Conservation (phyloP, 2,113 vertebrate genomes). For the Pomatostomus ruficeps region DNA sequence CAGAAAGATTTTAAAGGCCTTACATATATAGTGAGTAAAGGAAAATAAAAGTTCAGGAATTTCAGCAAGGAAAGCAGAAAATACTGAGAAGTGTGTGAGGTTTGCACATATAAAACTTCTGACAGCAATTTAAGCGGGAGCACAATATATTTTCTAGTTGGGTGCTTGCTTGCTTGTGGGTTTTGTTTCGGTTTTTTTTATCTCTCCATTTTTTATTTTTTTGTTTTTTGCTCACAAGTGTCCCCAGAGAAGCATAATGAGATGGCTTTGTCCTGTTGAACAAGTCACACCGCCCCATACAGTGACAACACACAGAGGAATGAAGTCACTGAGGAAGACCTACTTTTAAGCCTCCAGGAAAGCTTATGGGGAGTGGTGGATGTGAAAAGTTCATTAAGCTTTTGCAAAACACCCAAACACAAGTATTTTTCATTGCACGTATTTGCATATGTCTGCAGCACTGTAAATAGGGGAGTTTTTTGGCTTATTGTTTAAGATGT, state of each 20-base stretch:
- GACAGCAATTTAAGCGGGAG: not conserved
- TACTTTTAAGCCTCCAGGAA: not conserved
- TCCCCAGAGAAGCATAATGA: not conserved
- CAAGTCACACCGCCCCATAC: fast-evolving
- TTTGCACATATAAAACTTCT: not conserved
- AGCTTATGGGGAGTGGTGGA: not conserved
- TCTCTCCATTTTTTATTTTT: no score
- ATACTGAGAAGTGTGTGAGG: not conserved
- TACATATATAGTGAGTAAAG: not conserved
- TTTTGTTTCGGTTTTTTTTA: not conserved
- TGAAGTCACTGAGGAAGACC: not conserved
- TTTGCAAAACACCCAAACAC: not conserved
- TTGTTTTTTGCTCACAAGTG: not conserved
- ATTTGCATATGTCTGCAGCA: not conserved
- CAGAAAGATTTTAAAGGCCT: not conserved
- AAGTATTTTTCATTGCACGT: not conserved
- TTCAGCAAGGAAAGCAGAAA: not conserved
- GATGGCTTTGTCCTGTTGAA: not conserved
- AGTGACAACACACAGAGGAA: not conserved
- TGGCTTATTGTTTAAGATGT: not conserved
- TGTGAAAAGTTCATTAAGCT: not conserved
- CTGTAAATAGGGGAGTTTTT: not conserved
- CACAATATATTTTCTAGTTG: not conserved
- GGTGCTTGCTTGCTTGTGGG: not conserved
- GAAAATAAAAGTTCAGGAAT: not conserved